A percentile compares a stretch with the other conserved stretches of the same genome.
Conservation (phyloP, 1,140 invertebrate species). For the Oscheius sp. region DNA sequence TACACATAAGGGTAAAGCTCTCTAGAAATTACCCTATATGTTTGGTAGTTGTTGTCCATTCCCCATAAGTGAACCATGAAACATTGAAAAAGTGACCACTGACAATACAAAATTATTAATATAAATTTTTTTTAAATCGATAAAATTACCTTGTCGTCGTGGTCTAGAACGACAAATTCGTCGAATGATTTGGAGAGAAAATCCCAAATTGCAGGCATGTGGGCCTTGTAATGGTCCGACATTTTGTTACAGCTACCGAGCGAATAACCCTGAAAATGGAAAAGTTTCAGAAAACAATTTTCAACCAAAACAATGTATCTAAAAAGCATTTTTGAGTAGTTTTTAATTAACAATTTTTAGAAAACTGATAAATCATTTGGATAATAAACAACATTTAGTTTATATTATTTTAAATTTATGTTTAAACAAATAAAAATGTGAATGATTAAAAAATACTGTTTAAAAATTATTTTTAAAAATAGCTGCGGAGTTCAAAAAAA, state of each 20-base stretch:
- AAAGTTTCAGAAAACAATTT: background rate
- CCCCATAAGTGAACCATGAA: background rate
- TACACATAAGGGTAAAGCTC: background rate
- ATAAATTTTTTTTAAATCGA: background rate
- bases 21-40: background rate
- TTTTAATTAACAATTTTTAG: no score
- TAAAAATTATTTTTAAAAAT: no score
- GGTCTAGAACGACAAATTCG: background rate
- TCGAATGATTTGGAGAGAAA: background rate
- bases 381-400: no score
- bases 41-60: slow-evolving; percentile 1
- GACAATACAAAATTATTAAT: background rate
- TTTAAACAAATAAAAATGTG: no score
- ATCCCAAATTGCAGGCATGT: background rate
- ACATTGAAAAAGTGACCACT: background rate
- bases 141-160: background rate
- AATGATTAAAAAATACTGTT: no score
- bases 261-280: background rate
- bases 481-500: no score
- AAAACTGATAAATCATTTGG: no score
- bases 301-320: no score
- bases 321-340: no score
- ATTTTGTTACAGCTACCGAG: background rate
- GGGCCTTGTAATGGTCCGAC: background rate
- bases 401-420: no score